A percentile compares a stretch with the other conserved stretches of the same genome.
These are phyloP conservation scores for Artibeus lituratus DNA, from an alignment of 2,797 vertebrate genomes.

Conservation along the genomic window DNA sequence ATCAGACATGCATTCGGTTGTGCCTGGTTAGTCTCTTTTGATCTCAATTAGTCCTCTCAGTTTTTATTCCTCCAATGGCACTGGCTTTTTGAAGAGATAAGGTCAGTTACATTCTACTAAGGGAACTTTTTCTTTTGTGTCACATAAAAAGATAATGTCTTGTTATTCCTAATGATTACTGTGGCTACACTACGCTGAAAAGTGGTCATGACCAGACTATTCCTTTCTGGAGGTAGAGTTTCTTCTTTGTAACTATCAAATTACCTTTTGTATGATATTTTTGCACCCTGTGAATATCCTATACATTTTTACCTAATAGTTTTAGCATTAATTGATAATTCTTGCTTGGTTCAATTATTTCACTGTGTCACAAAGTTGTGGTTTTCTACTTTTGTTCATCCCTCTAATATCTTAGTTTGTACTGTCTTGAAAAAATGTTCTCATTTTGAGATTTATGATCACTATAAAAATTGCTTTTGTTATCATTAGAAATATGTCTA, in stretches of 20 bases:
- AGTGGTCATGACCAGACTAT: background rate
- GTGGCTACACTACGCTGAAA: background rate
- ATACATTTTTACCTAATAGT: background rate
- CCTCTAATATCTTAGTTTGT: background rate
- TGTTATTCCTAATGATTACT: background rate
- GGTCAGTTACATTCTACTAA: background rate
- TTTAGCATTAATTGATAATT: background rate
- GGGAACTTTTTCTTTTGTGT: background rate
- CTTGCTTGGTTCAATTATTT: background rate
- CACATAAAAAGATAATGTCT: background rate
- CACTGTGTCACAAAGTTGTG: background rate
- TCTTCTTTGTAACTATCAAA: background rate
- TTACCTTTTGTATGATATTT: background rate
- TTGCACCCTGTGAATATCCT: background rate
- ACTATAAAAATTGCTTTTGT: background rate
- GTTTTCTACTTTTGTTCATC: constrained; percentile 11
- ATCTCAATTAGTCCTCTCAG: background rate
- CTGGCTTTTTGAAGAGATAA: background rate
- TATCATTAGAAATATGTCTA: constrained; percentile 2
- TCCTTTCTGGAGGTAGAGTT: background rate
- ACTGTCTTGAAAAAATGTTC: background rate
- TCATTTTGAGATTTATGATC: background rate
- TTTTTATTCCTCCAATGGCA: background rate
- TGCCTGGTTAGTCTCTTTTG: background rate
- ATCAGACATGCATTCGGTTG: background rate